Base-by-base conservation (phyloP, 2,113 vertebrate genomes). In the Cyprinodon tularosa region DNA sequence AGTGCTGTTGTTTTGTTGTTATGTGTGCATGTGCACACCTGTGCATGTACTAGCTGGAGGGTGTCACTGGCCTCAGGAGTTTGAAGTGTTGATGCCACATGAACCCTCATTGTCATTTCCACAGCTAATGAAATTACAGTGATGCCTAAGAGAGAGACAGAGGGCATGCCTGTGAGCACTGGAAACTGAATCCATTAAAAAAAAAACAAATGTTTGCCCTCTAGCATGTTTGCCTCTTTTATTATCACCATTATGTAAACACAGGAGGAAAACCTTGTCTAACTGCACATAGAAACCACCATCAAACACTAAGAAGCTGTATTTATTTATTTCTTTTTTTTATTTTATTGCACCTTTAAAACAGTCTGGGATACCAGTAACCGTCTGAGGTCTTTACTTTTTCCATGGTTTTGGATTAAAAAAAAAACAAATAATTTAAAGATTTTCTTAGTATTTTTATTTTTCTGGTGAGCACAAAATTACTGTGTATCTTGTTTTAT, bases 101-200 rank as follows among this genome's bases (percentile, higher is more conserved):
- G 14, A 63, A 53, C 68, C 65, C 79, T 87, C 81, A 77, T 84
- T 89, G 90, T 85, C 74, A 22, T 88, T 36, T 68, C 62, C 62
- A 83, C 77, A 79, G 88, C 86, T 91, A 90, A 94, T 93, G 88
- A 93, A 94, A 93, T 91, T 82, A 83, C 85, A 82, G 90, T 89
- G 87, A 91, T 84, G 74, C 71, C 82, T 82, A 87, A 78, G 87
- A 83, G 84, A 84, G 83, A 86, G 64, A 48, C 67, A 48, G 82
- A 86, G 88, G 83, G 86, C 84, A 53, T 85, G 80, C 59, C 78
- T 36, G 42, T 60, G 2, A 88, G 80, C 76, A 8, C 74, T 78
- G 4, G 48, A 13, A 76, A 84, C 83, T 75, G 78, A 72, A 84
- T 88, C 80, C 88, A 85, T 82, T 29, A 29, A 29, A 29, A 85